phyloP scores from a whole-genome alignment of 1,140 invertebrate species.

The Trachymyrmex cornetzi region DNA sequence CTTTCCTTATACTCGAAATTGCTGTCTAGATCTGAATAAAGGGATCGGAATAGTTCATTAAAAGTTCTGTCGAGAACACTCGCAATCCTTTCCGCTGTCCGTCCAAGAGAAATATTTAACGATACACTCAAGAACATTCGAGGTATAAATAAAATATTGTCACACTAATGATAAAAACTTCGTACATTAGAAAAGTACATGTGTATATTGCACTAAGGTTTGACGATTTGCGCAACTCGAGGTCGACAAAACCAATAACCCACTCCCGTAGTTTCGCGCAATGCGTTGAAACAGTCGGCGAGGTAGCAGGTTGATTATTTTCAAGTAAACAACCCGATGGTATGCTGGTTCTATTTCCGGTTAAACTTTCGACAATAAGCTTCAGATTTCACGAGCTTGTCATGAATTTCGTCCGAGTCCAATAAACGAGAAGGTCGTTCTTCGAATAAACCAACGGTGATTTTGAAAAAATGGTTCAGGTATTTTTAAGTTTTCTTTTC shows the following conservation, averaged over 20 bases:
- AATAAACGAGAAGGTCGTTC: background rate
- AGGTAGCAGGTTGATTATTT: conserved; percentile 68
- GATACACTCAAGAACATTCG: conserved; percentile 14
- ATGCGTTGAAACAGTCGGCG: background rate
- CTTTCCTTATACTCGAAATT: background rate
- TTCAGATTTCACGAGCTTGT: conserved; percentile 44
- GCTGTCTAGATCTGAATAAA: conserved; percentile 11
- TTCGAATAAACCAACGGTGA: background rate
- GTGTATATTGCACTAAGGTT: conserved; percentile 13
- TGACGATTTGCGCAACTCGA: conserved; percentile 12
- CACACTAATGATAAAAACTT: conserved; percentile 7
- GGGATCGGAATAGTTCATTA: conserved; percentile 70
- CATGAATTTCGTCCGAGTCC: conserved; percentile 4
- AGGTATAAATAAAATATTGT: conserved; percentile 11
- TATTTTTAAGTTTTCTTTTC: background rate
- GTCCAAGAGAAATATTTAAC: conserved; percentile 43
- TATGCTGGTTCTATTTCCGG: conserved; percentile 32
- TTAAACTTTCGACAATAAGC: conserved; percentile 62
- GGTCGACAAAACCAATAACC: conserved; percentile 65
- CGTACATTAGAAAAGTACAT: conserved; percentile 21
- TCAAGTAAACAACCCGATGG: conserved; percentile 1
- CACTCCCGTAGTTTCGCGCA: conserved; percentile 1
- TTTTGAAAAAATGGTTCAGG: conserved; percentile 9
- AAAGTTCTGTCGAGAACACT: conserved; percentile 72
- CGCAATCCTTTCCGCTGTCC: background rate